Base-by-base conservation (phyloP, 2,113 vertebrate species). In the Myiozetetes cayanensis region DNA sequence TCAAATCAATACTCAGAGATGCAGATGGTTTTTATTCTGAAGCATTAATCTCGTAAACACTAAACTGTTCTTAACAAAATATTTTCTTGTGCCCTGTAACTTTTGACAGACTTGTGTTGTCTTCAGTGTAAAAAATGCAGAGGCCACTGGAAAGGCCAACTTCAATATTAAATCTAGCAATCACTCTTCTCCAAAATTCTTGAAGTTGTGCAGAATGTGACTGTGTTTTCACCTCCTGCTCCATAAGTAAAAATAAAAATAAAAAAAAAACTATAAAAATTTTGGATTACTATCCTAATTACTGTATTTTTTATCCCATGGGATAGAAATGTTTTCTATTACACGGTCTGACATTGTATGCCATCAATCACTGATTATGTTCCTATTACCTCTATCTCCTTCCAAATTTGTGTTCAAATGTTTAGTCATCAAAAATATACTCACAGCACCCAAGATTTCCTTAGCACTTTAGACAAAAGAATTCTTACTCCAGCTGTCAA, bases 371-470 rank as follows among this genome's bases (percentile, higher is more conserved):
- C 43, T 94, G 63, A 70, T 73, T 87, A 35, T 47, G 5, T 73
- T 95, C 35, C 61, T 91, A 55, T 88, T 95, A 74, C 70, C 47
- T 79, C 52, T 72, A 14, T 31, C 72, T 63, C 56, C 27, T 93
- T 88, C 75, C 82, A 95, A 94, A 90, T 67, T 77, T 67, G 22
- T 83, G 59, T 87, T 76, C 62, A 85, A 61, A 91, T 67, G 19
- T 70, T 71, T 76, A 87, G 19, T 93, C 94, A 88, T 87, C 85
- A 83, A 80, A 96, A 96, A 85, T 80, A 88, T 14, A 83, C 30
- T 17, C 47, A 58, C 13, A 83, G 24, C 55, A 74, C 75, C 67
- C 77, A 91, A 90, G n/a, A 74, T 2, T 77, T 92, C 22, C 37
- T 79, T 79, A 92, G 16, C 44, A 76, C 76, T 91, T 94, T 74